These are phyloP conservation scores for Halictus rubicundus DNA, from an alignment of 1,140 invertebrate genomes.

Conservation along the genomic window DNA sequence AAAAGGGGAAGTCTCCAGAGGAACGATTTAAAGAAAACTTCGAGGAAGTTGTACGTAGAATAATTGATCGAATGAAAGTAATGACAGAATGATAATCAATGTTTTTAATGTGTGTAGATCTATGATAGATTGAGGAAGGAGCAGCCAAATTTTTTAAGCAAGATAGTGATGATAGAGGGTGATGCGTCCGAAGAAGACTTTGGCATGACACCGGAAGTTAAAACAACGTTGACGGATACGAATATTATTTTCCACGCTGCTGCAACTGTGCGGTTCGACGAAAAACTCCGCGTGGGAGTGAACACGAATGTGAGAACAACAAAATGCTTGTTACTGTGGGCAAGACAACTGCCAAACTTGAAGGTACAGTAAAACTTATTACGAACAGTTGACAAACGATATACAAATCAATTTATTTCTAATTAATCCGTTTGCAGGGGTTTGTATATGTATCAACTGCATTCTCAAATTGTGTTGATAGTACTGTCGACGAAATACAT, in stretches of 20 bases:
- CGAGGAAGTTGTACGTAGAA: slow-evolving; percentile 79
- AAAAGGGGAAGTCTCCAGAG: slow-evolving; percentile 84
- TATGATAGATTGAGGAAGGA: slow-evolving; percentile 80
- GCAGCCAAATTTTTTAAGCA: too few relatives aligned
- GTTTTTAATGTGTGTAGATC: slow-evolving; percentile 71
- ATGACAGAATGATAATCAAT: neutral
- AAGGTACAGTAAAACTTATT: slow-evolving; percentile 78
- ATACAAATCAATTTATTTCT: too few relatives aligned
- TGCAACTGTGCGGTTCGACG: too few relatives aligned
- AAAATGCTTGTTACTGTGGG: slow-evolving; percentile 82
- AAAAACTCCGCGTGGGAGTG: too few relatives aligned
- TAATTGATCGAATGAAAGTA: neutral
- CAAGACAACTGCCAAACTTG: slow-evolving; percentile 84
- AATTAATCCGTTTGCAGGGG: slow-evolving; percentile 58
- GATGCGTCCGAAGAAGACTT: too few relatives aligned
- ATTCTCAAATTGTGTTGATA: slow-evolving; percentile 84
- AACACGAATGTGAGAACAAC: slow-evolving; percentile 84
- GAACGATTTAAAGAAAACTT: slow-evolving; percentile 83
- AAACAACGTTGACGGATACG: too few relatives aligned
- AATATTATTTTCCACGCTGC: too few relatives aligned
- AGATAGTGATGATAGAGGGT: too few relatives aligned
- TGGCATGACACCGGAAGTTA: too few relatives aligned
- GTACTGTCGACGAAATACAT: slow-evolving; percentile 83
- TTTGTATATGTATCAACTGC: slow-evolving; percentile 85
- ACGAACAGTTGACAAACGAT: too few relatives aligned